Percentiles rank a stretch among this genome's conserved stretches.
Conservation (phyloP, 30 jellyfish, hydroid and myxozoan genomes). For the Pseudorhiza aurosa region DNA sequence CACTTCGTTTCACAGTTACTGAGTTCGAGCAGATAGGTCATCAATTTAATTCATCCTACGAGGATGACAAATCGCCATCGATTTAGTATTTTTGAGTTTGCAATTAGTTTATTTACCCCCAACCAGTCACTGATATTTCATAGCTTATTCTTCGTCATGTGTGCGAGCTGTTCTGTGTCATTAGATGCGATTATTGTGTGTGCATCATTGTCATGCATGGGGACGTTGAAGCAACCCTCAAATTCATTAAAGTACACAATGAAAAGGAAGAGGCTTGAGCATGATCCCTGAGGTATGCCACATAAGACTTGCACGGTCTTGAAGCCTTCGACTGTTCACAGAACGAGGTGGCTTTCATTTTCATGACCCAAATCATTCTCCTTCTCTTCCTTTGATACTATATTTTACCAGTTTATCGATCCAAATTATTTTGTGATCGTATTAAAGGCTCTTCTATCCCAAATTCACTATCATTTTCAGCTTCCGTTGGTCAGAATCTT, state of each 20-base stretch:
- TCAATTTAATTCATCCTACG: neutral
- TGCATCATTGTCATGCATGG: neutral
- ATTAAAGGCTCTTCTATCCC: neutral
- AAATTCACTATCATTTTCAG: neutral
- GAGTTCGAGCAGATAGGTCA: neutral
- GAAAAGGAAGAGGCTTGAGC: neutral
- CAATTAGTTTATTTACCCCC: slow-evolving; percentile 4
- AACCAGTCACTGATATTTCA: neutral
- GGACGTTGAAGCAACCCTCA: neutral
- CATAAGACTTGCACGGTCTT: neutral
- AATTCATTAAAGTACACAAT: neutral
- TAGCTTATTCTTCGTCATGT: neutral
- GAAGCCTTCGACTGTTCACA: neutral
- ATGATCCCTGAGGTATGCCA: slow-evolving; percentile 3
- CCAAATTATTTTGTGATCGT: neutral
- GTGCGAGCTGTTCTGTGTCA: neutral
- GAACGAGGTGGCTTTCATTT: neutral
- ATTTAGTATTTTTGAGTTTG: neutral
- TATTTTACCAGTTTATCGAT: neutral
- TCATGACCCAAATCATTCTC: neutral
- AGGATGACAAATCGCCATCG: neutral
- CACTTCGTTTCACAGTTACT: neutral
- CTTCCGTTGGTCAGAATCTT: neutral
- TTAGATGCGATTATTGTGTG: neutral
- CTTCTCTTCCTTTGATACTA: neutral